Evolutionary conservation across 2,113 vertebrate genomes (phyloP).

Genomic region (Cisticola juncidis): DNA sequence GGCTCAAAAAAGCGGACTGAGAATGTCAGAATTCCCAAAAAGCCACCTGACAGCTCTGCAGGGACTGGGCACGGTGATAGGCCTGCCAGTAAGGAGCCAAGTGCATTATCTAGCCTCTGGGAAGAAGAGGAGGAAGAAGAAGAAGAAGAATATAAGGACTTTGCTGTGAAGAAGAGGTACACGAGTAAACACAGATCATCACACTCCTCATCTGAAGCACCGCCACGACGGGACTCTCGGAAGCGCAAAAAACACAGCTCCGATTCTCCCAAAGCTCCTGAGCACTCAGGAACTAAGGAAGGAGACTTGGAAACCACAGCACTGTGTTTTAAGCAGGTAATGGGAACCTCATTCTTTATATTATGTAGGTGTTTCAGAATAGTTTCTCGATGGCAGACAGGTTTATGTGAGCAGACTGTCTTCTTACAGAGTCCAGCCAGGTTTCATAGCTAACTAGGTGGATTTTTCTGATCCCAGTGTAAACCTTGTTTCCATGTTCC

Average conservation of each 20-base stretch:
- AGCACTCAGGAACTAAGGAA: neutral
- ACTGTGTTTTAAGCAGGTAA: constrained; percentile 33
- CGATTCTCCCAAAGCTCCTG: neutral
- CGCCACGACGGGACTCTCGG: neutral
- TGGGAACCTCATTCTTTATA: neutral
- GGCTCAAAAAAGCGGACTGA: neutral
- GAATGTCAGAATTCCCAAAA: constrained; percentile 43
- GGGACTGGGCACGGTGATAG: neutral
- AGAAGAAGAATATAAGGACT: neutral
- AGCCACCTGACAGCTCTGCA: neutral
- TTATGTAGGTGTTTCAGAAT: neutral
- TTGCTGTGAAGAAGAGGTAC: neutral
- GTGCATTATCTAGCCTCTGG: neutral
- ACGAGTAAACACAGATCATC: neutral
- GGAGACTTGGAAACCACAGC: neutral
- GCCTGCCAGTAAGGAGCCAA: neutral
- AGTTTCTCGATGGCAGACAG: neutral
- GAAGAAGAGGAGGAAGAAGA: neutral
- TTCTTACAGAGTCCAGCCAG: neutral
- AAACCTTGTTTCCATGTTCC: neutral
- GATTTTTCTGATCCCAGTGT: neutral
- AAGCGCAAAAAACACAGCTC: neutral
- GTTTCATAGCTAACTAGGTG: neutral
- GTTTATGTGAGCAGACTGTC: neutral
- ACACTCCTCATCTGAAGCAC: neutral